Evolutionary conservation across 2,888 invertebrate species (phyloP).

Genomic region (Lepidocyrtinus sp.): DNA sequence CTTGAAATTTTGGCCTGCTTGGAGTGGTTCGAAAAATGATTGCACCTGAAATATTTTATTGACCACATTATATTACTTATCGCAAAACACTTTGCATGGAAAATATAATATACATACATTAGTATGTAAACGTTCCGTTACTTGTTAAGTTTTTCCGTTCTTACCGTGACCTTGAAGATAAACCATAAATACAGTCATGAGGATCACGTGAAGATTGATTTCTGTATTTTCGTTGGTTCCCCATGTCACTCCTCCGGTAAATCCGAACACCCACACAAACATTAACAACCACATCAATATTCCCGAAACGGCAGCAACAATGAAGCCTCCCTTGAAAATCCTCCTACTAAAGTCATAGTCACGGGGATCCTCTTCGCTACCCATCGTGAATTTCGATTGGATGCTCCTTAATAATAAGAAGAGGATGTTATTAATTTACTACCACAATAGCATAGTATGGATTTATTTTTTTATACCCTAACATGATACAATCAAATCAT

Average conservation of each 20-base stretch:
- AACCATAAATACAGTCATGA: constrained; percentile 68
- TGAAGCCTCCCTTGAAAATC: constrained; percentile 60
- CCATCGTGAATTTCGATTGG: constrained; percentile 56
- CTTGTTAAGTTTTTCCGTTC: too few relatives aligned
- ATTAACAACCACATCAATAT: constrained; percentile 63
- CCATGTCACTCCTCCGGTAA: constrained; percentile 60
- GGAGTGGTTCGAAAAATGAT: constrained; percentile 67
- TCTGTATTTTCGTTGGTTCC: constrained; percentile 52
- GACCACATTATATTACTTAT: not conserved
- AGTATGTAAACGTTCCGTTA: too few relatives aligned
- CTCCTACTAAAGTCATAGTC: constrained; percentile 65
- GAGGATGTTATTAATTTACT: too few relatives aligned
- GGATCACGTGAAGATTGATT: constrained; percentile 67
- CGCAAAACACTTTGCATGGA: too few relatives aligned
- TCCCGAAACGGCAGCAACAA: constrained; percentile 58
- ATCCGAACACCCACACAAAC: constrained; percentile 62
- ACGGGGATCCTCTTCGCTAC: constrained; percentile 69
- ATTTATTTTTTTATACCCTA: too few relatives aligned
- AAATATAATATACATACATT: too few relatives aligned
- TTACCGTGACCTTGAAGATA: constrained; percentile 69
- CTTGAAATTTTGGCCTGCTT: constrained; percentile 63
- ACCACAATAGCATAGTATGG: too few relatives aligned
- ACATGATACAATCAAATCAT: too few relatives aligned
- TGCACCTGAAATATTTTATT: too few relatives aligned
- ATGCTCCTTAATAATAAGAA: not conserved